phyloP scores from a whole-genome alignment of 2,888 invertebrate species.

The Agonopterix heracliana region DNA sequence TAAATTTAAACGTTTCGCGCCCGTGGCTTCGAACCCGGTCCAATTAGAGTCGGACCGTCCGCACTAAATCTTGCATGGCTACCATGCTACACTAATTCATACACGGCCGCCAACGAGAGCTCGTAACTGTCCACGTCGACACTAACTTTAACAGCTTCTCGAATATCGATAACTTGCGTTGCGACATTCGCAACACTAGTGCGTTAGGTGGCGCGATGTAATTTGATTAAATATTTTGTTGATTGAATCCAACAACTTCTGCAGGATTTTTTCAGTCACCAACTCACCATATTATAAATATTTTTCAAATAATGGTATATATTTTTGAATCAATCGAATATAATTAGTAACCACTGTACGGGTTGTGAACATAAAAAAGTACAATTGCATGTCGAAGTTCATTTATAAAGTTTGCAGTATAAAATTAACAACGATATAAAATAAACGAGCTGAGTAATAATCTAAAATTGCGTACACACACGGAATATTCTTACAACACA shows the following conservation, averaged over 20 bases:
- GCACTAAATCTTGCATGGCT: slow-evolving; percentile 69
- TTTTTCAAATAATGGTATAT: no score
- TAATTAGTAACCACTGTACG: no score
- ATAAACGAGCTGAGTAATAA: slow-evolving; percentile 14
- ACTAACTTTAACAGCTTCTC: slow-evolving; percentile 54
- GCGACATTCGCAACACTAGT: slow-evolving; percentile 27
- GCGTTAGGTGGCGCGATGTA: not conserved
- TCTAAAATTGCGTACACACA: slow-evolving; percentile 6
- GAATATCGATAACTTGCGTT: slow-evolving; percentile 45
- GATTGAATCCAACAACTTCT: not conserved
- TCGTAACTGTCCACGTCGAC: slow-evolving; percentile 58
- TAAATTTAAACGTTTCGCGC: slow-evolving; percentile 67
- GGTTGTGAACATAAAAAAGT: no score
- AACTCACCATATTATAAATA: no score
- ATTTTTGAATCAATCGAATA: no score
- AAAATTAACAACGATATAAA: slow-evolving; percentile 8
- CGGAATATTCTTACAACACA: no score
- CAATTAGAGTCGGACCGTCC: slow-evolving; percentile 64
- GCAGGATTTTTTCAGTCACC: no score
- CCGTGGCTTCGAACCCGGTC: slow-evolving; percentile 64
- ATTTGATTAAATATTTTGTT: slow-evolving; percentile 5
- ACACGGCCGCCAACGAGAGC: slow-evolving; percentile 51
- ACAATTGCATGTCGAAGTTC: no score
- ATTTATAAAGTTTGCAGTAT: slow-evolving; percentile 2
- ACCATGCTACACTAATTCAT: slow-evolving; percentile 75